Base-by-base conservation (phyloP, 2,797 vertebrate species). In the Myripristis jacobus region DNA sequence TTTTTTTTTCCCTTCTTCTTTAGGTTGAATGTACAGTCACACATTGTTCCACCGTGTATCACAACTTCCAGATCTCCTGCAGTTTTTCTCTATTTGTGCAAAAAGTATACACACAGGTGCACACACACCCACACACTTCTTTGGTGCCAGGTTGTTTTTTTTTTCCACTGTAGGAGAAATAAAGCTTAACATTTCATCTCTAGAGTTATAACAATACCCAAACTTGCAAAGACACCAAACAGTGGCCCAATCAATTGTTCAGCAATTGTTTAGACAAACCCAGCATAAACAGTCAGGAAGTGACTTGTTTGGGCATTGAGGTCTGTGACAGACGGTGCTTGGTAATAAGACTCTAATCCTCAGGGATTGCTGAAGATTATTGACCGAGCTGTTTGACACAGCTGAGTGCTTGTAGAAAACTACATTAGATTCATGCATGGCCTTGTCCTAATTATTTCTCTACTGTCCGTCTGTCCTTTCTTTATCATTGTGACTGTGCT, bases 341-440 rank as follows among this genome's bases (percentile, higher is more conserved):
- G 8, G 81, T 89, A 90, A 91, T 93, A 90, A 92, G 90, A 92
- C 88, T 87, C 84, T 94, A 94, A 94, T 94, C 93, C 92, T 86
- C 70, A 73, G 86, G 89, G 93, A 92, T 90, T 89, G 87, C 90
- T 88, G 85, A 89, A 91, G 91, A 93, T 94, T 93, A 93, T 89
- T 92, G 92, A 88, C 87, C 88, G 90, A 91, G 89, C 89, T 93
- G 91, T 91, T 91, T 91, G 92, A 91, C 92, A 91, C 89, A 90
- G 89, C 85, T 88, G 88, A 92, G 90, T 83, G 87, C 78, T 79
- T 66, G 77, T 85, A 78, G 86, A 84, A 81, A 86, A 82, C 74
- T 34, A 81, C 66, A 54, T 74, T 71, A 65, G 79, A 86, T 83
- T 83, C 81, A 70, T 77, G 78, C 90, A 81, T 85, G 78, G 86